Base-by-base conservation (phyloP, 2,888 invertebrate species). In the Amaurobius ferox region DNA sequence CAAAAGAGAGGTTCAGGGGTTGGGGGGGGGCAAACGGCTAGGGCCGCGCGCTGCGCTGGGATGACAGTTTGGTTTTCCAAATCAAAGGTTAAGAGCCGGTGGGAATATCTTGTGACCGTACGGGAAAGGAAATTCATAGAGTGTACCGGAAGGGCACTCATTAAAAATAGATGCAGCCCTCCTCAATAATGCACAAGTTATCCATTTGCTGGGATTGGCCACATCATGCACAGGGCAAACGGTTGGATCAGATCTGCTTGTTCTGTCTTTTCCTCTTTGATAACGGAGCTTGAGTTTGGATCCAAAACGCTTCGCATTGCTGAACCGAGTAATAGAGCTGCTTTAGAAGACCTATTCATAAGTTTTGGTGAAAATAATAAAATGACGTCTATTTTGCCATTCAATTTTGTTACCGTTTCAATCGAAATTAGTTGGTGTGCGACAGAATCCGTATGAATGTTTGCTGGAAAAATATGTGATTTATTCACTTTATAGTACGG, bases 1-100 rank as follows among this genome's bases (percentile, higher is more conserved):
- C 16, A 30, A 23, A 55, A n/a, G 16, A 55, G 39, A 23, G 55
- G 71, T 19, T 44, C n/a, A 30, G 28, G 11, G 48, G 71, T 71
- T 28, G 71, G 55, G 48, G 30, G 23, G n/a, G 71, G 26, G 35
- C 19, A 16, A 62, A 61, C 19, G 30, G 62, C 71, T 79, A 44
- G 29, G 64, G 71, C 64, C 74, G 68, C 19, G 64, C 32, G 77
- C 70, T 78, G 72, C 77, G 66, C 67, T 72, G 77, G 72, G 83
- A 85, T 85, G 83, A 85, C 83, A 85, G 83, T 85, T 85, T 78
- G 77, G 83, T 78, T 85, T 85, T 85, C 83, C 77, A 85, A 85
- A 85, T 85, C 83, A 85, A 85, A 85, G 83, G 83, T 85, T 85
- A 85, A 85, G 83, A 85, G 78, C 83, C 83, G 19, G 66, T 85